A percentile compares a stretch with the other conserved stretches of the same genome.
Evolutionary conservation across 2,888 invertebrate genomes (phyloP).

Genomic region (Clistopyga incitator): DNA sequence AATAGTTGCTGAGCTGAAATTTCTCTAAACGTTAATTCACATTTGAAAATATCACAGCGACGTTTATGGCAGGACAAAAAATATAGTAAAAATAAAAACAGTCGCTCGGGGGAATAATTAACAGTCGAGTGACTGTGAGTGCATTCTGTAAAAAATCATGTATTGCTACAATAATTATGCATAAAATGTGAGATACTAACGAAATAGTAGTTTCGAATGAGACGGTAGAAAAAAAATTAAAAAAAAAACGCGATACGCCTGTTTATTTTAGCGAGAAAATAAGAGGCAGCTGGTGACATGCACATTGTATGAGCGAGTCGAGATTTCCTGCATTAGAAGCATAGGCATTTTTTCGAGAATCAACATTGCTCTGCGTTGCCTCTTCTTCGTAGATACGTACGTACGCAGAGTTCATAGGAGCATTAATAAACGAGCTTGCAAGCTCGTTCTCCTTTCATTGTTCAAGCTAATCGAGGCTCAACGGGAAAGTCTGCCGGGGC

Average conservation of each 20-base stretch:
- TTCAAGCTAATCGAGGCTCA: constrained; percentile 51
- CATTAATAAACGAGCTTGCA: not conserved
- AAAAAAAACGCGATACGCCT: not conserved
- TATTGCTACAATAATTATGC: not conserved
- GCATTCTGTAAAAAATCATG: not conserved
- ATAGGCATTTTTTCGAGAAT: not conserved
- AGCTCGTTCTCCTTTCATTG: constrained; percentile 36
- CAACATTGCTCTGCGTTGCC: not conserved
- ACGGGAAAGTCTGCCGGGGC: constrained; percentile 12
- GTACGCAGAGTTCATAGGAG: not conserved
- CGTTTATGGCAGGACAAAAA: too few species aligned
- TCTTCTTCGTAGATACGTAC: not conserved
- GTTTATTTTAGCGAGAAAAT: not conserved
- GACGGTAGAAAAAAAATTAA: not conserved
- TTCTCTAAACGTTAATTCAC: too few species aligned
- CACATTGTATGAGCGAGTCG: not conserved
- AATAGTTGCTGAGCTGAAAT: too few species aligned
- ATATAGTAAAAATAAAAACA: too few species aligned
- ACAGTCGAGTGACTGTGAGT: not conserved
- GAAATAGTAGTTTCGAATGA: not conserved
- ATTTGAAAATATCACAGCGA: too few species aligned
- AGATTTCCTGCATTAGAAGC: not conserved
- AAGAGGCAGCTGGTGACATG: not conserved
- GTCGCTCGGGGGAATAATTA: too few species aligned
- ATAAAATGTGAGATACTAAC: not conserved